Conservation (phyloP, 2,888 invertebrate genomes). For the Hypolimnas misippus region DNA sequence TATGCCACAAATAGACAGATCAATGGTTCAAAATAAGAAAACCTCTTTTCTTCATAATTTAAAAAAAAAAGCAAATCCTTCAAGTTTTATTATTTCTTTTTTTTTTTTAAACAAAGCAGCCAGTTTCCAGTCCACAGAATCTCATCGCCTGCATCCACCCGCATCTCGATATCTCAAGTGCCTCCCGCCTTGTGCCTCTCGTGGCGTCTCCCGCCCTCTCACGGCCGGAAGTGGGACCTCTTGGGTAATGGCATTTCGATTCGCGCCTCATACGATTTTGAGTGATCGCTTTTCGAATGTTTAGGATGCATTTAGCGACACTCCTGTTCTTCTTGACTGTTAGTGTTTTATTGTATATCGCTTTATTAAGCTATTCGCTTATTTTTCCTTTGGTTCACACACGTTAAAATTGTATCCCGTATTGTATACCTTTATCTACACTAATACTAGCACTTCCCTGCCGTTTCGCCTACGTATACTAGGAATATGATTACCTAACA, state of each 20-base stretch:
- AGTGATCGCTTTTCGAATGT: constrained; percentile 12
- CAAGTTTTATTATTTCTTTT: not conserved
- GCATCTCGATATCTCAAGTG: constrained; percentile 40
- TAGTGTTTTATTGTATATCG: not conserved
- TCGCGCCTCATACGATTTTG: constrained; percentile 21
- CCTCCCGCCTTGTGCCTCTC: constrained; percentile 28
- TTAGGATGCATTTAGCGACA: constrained; percentile 21
- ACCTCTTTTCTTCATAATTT: no score
- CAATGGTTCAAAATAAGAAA: no score
- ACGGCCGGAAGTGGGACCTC: constrained; percentile 32
- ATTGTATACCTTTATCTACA: no score
- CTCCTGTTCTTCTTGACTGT: not conserved
- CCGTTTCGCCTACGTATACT: no score
- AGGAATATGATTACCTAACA: no score
- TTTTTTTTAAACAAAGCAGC: no score
- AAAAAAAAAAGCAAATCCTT: not conserved
- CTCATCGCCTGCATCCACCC: constrained; percentile 7
- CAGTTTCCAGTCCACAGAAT: constrained; percentile 4
- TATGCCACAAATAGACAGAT: no score
- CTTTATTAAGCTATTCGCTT: not conserved
- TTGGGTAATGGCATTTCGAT: constrained; percentile 33
- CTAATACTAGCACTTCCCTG: no score
- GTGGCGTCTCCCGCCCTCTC: constrained; percentile 27
- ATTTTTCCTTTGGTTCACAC: no score
- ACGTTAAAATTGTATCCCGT: no score